These are phyloP conservation scores for Vireo griseus DNA, from an alignment of 2,797 vertebrate species.

Conservation along the genomic window DNA sequence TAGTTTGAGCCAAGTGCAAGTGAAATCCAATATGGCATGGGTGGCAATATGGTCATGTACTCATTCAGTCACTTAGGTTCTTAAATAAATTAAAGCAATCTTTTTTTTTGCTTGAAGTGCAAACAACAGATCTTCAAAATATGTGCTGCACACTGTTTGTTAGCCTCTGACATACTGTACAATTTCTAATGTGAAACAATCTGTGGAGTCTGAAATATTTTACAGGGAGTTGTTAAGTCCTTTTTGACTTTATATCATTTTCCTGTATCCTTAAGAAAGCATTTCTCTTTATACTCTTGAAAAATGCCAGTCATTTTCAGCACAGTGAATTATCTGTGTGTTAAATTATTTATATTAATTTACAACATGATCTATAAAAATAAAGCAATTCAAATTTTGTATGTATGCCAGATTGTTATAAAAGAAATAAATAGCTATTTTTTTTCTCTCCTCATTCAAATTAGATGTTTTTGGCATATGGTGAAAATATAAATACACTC, in stretches of 20 bases:
- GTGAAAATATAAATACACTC: neutral
- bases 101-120: neutral
- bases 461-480: neutral
- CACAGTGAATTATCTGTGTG: neutral
- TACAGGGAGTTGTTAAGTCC: neutral
- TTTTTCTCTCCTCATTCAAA: neutral
- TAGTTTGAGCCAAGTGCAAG: neutral
- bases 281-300: neutral
- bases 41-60: neutral
- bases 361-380: neutral
- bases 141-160: neutral
- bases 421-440: neutral
- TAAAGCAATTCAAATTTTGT: neutral
- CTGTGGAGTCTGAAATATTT: neutral
- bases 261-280: neutral
- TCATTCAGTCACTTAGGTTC: neutral
- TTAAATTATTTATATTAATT: constrained; percentile 54
- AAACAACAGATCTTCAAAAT: constrained; percentile 8
- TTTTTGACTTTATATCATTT: neutral
- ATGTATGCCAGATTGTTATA: neutral
- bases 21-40: neutral
- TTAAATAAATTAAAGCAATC: neutral
- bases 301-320: constrained; percentile 24
- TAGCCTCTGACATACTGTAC: constrained; percentile 19
- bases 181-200: neutral